Base-by-base conservation (phyloP, 2,797 vertebrate species). In the Amblyopsis hoosieri region DNA sequence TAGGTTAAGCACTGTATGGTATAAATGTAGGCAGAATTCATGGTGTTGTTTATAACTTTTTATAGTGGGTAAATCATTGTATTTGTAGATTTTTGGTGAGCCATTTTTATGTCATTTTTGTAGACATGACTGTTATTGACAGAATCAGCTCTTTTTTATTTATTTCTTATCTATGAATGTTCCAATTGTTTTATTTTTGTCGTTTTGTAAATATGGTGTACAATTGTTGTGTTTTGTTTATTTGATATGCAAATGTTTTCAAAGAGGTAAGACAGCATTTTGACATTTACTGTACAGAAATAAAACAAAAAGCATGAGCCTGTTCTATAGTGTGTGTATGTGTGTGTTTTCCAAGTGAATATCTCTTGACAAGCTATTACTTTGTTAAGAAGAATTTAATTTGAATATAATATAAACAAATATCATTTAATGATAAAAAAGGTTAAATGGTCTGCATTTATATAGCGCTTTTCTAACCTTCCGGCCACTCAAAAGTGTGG, bases 111-210 rank as follows among this genome's bases (percentile, higher is more conserved):
- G 67, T 78, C 47, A 2, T 65, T 82, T 78, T 49, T 66, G 83
- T 64, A 60, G 73, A 93, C 84, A 86, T 87, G 90, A 91, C 85
- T 91, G 92, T 92, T 90, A 87, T 84, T 89, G 85, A 82, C 88
- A 83, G 75, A 68, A 75, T 68, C 62, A 73, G 47, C 64, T 61
- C 60, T 73, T 70, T 69, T 1, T 63, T 76, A 77, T 71, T 78
- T 87, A 63, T 68, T 74, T 58, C 19, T 29, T 60, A 60, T 60
- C 68, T 85, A 60, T 78, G 67, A 87, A 82, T 79, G 72, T 85
- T 80, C 51, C 50, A 74, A 75, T 75, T 60, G 75, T 74, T 61
- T 74, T 87, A 81, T 70, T 54, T 78, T 78, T 72, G 45, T 76
- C 69, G 49, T 71, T 85, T 82, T 86, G 78, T 88, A 82, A 79